Base-by-base conservation (phyloP, 2,113 vertebrate genomes). In the Noctilio leporinus region DNA sequence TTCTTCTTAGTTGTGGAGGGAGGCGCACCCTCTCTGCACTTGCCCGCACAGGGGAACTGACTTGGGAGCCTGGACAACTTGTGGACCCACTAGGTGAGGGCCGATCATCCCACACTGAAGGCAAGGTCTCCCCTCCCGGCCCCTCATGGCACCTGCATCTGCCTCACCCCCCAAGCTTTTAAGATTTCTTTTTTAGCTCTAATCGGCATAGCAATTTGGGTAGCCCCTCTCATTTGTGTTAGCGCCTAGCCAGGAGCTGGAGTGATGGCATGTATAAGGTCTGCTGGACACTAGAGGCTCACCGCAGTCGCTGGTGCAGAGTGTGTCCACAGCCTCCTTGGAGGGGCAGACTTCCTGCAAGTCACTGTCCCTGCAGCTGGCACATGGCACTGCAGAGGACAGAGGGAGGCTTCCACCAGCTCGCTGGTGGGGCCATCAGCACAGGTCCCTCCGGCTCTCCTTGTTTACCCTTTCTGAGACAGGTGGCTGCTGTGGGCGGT, bases 341-440 rank as follows among this genome's bases (percentile, higher is more conserved):
- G 97, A 76, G 8, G 98, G 98, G 55, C 97, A 97, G 35, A 97
- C 96, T 38, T 99, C 98, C 91, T 99, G 98, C 62, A 99, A 98
- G 94, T 99, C 98, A 0, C 99, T 99, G 88, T 99, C 99, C 69
- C 95, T 98, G 95, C 99, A 99, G 98, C 99, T 99, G 89, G 99
- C 98, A 91, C 96, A 92, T 28, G 98, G 99, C 70, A 98, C 98
- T 98, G 96, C 92, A 98, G 98, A 5, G 98, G 47, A 94, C 92
- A 16, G 24, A 92, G 51, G 40, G 43, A 80, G 91, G 86, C 11
- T 26, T 28, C 72, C 53, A 2, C 10, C 1, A 7, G 16, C 24
- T 51, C 10, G 5, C 30, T 0, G 28, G 30, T 9, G 20, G 47
- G 33, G 8, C n/a, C 26, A 20, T 51, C 19, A 38, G 45, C 7